Percentiles rank a stretch among this genome's conserved stretches.
phyloP scores from a whole-genome alignment of 2,113 vertebrate species.

The Helogale parvula region DNA sequence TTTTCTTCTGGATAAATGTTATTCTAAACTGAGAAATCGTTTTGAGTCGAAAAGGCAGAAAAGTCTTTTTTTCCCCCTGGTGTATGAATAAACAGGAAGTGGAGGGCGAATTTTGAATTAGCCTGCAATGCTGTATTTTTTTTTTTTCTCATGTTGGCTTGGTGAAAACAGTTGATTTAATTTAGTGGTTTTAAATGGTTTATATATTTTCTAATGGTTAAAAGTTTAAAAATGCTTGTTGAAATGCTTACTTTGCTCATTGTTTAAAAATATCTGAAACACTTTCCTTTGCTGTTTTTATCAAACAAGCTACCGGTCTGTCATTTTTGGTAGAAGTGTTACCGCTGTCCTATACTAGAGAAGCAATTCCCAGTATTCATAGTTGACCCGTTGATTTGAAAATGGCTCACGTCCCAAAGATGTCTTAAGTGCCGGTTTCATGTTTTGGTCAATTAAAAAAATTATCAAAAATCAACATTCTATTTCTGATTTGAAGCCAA shows the following conservation, averaged over 20 bases:
- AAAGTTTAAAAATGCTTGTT: constrained; percentile 1
- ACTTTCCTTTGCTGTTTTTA: background rate
- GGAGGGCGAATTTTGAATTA: constrained; percentile 6
- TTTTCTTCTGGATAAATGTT: background rate
- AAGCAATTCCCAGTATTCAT: background rate
- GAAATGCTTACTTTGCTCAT: background rate
- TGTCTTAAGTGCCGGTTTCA: background rate
- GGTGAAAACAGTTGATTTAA: constrained; percentile 20
- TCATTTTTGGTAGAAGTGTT: background rate
- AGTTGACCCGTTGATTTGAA: background rate
- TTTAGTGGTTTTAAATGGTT: constrained; percentile 24
- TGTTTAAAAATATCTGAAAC: constrained; percentile 19
- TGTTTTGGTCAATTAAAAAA: constrained; percentile 38
- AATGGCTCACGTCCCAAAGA: background rate
- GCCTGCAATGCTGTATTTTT: background rate
- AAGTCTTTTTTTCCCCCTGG: background rate
- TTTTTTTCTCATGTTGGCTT: background rate
- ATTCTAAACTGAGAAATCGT: constrained; percentile 38
- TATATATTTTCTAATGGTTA: constrained; percentile 34
- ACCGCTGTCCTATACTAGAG: background rate
- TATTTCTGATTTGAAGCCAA: constrained; percentile 35
- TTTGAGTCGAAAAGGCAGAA: constrained; percentile 45
- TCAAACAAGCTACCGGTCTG: background rate
- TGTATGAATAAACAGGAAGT: constrained; percentile 53
- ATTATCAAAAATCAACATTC: background rate